Base-by-base conservation (phyloP, 2,113 vertebrate genomes). In the Orientallactaga bullata region DNA sequence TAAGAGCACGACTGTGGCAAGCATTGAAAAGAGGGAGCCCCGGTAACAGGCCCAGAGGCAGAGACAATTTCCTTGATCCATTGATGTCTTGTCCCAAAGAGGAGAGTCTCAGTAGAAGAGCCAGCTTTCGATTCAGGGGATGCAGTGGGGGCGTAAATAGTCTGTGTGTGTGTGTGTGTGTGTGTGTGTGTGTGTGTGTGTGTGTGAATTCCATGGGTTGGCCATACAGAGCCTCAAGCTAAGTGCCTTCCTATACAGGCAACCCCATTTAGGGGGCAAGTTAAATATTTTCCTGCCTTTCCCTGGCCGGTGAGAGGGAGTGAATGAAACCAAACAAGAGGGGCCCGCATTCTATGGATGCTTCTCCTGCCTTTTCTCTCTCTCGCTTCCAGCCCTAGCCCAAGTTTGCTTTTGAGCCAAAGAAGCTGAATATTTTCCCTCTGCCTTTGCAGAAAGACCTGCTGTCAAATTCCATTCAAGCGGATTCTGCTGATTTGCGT, bases 21-120 rank as follows among this genome's bases (percentile, higher is more conserved):
- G 91, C 77, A 30, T 95, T 97, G 96, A 95, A 97, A 97, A 91
- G 96, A 95, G 87, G 97, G 94, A 88, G 63, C 93, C 96, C 66
- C 95, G 96, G 96, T 94, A 97, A 97, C 97, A 94, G 85, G 76
- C 77, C 87, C 82, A 80, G 97, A 93, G 66, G 88, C 80, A 88
- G 92, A 96, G 96, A 96, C 97, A 96, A 95, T 97, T 96, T 96
- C 96, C 92, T 95, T 93, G 93, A 78, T 92, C 90, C 84, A 95
- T 95, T 96, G 91, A 96, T 83, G 63, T 94, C 85, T 91, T 91
- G 71, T 96, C 79, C 71, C 91, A 93, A 78, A 71, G 69, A 93
- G 71, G 78, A 91, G 88, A 85, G 88, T 97, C 95, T 95, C 74
- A 93, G 90, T 90, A 69, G 85, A 91, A 60, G 74, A 95, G 97